These are phyloP conservation scores for Loriculus beryllinus DNA, from an alignment of 2,797 vertebrate genomes.

Conservation along the genomic window DNA sequence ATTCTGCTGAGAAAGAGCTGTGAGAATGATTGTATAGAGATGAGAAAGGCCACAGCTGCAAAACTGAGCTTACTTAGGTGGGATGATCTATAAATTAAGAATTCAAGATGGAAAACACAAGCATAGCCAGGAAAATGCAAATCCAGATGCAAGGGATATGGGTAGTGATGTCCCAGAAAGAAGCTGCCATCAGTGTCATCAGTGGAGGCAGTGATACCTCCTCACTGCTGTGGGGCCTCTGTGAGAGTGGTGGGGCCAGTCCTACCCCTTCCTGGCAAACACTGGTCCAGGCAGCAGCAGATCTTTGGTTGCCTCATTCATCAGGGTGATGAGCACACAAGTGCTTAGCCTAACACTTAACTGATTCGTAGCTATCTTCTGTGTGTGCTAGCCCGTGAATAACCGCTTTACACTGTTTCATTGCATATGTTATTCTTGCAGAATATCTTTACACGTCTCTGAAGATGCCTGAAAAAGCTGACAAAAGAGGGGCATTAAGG, in stretches of 20 bases:
- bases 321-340: rapidly evolving
- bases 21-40: neutral
- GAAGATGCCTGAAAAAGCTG: neutral
- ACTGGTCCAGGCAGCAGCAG: neutral
- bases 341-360: neutral
- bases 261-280: neutral
- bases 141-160: neutral
- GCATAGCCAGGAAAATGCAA: neutral
- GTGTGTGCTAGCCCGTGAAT: neutral
- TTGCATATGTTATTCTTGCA: neutral
- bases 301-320: neutral
- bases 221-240: neutral
- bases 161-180: neutral
- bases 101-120: neutral
- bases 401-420: neutral
- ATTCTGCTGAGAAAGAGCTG: neutral
- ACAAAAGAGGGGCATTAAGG: neutral
- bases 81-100: neutral
- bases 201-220: neutral
- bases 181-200: neutral
- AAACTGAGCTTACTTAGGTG: neutral
- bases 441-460: neutral
- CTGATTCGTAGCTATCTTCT: neutral
- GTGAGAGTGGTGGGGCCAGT: neutral
- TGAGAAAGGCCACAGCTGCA: neutral